Evolutionary conservation across 2,888 invertebrate genomes (phyloP).

Genomic region (Geotrupes spiniger): DNA sequence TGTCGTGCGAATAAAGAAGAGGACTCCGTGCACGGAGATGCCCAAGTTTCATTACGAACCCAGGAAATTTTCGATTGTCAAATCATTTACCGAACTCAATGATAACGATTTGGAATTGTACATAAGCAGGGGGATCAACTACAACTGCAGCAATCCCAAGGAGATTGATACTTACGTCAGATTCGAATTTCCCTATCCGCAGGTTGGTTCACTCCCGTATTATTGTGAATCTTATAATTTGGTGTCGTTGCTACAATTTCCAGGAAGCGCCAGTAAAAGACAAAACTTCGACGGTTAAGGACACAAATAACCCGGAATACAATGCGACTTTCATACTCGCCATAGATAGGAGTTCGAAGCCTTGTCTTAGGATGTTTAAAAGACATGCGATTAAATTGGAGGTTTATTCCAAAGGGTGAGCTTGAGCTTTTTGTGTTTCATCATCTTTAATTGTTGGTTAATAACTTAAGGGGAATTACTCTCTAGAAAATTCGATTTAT

Average conservation of each 20-base stretch:
- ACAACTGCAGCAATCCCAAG: slow-evolving; percentile 76
- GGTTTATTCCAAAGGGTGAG: slow-evolving; percentile 89
- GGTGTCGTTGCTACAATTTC: slow-evolving; percentile 24
- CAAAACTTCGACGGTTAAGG: slow-evolving; percentile 74
- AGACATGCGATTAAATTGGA: slow-evolving; percentile 87
- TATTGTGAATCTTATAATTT: not conserved
- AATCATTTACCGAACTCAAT: slow-evolving; percentile 90
- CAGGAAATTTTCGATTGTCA: slow-evolving; percentile 84
- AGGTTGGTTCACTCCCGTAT: slow-evolving; percentile 58
- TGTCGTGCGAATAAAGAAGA: slow-evolving; percentile 62
- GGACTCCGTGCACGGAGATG: slow-evolving; percentile 55
- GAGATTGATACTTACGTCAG: slow-evolving; percentile 92
- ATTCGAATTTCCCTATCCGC: slow-evolving; percentile 88
- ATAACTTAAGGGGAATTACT: too few species aligned
- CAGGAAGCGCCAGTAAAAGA: slow-evolving; percentile 73
- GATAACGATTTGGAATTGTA: slow-evolving; percentile 88
- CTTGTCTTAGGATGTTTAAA: slow-evolving; percentile 84
- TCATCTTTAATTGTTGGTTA: slow-evolving; percentile 5
- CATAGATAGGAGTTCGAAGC: slow-evolving; percentile 75
- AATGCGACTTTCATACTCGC: slow-evolving; percentile 74
- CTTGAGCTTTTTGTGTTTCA: slow-evolving; percentile 18
- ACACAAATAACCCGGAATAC: slow-evolving; percentile 88
- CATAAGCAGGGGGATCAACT: slow-evolving; percentile 83
- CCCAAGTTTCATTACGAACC: slow-evolving; percentile 94
- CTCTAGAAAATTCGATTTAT: too few species aligned